Evolutionary conservation across 2,888 invertebrate species (phyloP), one percentile per base, ranked within the genome.

Genomic region (Phalangium opilio): DNA sequence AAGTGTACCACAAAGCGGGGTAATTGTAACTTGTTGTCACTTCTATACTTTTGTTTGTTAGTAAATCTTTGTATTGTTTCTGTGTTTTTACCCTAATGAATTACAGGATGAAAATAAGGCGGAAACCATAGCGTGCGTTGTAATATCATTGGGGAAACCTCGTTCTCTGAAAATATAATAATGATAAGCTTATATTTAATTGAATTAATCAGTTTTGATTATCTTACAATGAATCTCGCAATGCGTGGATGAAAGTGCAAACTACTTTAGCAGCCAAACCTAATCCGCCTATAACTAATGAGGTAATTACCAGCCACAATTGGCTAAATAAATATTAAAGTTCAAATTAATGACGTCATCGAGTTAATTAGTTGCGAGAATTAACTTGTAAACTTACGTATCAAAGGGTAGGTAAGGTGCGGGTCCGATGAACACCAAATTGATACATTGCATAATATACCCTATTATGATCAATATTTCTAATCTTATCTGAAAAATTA

Each of bases 21-120:
- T n/a, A n/a, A n/a, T n/a, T n/a, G n/a, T n/a, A n/a, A n/a, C n/a
- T n/a, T n/a, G n/a, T n/a, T n/a, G n/a, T n/a, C n/a, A n/a, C n/a
- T n/a, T n/a, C n/a, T n/a, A n/a, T n/a, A n/a, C n/a, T n/a, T n/a
- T n/a, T n/a, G n/a, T n/a, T n/a, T n/a, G n/a, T n/a, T n/a, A n/a
- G n/a, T n/a, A n/a, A n/a, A n/a, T n/a, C n/a, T n/a, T n/a, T n/a
- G n/a, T n/a, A n/a, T n/a, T n/a, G n/a, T n/a, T n/a, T n/a, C n/a
- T n/a, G n/a, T n/a, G n/a, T n/a, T 8, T 36, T 43, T 43, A 53
- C 53, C 90, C 90, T 10, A 90, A 70, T 0, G 89, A 86, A 61
- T 89, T 87, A 0, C 83, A 79, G 1, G 86, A 85, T 1, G 87
- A 87, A 81, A 87, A 90, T 60, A 90, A 72, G 0, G 87, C 90